A percentile compares a stretch with the other conserved stretches of the same genome.
Evolutionary conservation across 2,113 vertebrate species (phyloP).

Genomic region (Bos taurus): DNA sequence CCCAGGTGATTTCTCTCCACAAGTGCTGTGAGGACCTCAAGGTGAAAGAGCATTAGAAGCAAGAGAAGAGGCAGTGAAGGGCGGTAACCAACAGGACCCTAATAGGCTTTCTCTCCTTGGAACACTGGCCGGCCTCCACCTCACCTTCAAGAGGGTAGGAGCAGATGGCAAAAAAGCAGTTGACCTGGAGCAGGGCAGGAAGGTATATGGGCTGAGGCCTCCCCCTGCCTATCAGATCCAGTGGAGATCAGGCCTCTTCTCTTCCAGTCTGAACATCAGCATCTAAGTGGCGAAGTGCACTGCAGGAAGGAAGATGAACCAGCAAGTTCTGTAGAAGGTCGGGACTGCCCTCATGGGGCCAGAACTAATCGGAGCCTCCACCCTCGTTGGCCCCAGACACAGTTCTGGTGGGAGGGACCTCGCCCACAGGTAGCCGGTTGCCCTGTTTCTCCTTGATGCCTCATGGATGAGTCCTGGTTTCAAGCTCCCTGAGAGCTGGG

Average conservation of each 20-base stretch:
- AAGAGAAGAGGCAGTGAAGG: not conserved
- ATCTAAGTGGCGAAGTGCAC: not conserved
- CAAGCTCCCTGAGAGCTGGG: slow-evolving; percentile 84
- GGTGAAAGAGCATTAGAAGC: not conserved
- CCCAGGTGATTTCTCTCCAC: not conserved
- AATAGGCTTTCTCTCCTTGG: too few relatives aligned
- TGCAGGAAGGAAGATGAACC: not conserved
- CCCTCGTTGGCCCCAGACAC: accelerated
- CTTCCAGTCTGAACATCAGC: not conserved
- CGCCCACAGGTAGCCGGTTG: slow-evolving; percentile 69
- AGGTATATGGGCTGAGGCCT: not conserved
- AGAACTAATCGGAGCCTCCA: not conserved
- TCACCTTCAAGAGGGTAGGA: not conserved
- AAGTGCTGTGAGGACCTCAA: not conserved
- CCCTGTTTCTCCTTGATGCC: slow-evolving; percentile 87
- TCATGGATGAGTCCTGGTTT: slow-evolving; percentile 78
- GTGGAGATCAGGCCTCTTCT: not conserved
- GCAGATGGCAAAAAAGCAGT: not conserved
- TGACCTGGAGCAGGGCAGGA: not conserved
- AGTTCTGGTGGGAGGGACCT: not conserved
- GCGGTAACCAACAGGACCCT: not conserved
- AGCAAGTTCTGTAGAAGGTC: not conserved
- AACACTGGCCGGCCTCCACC: not conserved
- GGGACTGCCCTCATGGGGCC: not conserved
- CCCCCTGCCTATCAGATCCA: not conserved